Conservation (phyloP, 2,113 vertebrate genomes). For the Myanophis thanlyinensis region DNA sequence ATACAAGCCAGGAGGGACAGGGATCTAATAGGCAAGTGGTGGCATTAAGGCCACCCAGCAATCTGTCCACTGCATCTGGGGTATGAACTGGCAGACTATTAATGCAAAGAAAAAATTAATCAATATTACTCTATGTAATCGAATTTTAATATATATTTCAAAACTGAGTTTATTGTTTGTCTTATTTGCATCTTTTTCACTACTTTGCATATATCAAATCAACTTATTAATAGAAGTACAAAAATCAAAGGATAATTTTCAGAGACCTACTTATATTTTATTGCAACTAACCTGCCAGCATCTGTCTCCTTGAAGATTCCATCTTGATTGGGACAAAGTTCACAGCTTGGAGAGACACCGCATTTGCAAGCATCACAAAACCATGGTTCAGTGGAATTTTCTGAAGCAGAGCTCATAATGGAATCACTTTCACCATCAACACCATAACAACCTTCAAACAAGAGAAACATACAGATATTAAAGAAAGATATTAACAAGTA, state of each 20-base stretch:
- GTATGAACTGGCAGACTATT: background rate
- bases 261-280: background rate
- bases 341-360: slow-evolving; percentile 92
- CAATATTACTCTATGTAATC: background rate
- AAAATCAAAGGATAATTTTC: background rate
- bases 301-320: slow-evolving; percentile 99
- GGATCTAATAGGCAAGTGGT: no score
- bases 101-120: background rate
- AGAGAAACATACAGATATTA: background rate
- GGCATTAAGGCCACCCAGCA: no score
- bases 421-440: slow-evolving; percentile 98
- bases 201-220: background rate
- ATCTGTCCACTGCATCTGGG: no score
- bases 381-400: slow-evolving; percentile 98
- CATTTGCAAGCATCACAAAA: slow-evolving; percentile 99
- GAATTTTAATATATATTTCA: background rate
- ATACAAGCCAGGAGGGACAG: no score
- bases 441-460: slow-evolving; percentile 90
- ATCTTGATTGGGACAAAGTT: slow-evolving; percentile 96
- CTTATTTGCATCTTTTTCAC: background rate
- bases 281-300: slow-evolving; percentile 85
- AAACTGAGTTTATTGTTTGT: background rate
- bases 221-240: background rate
- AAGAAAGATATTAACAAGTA: background rate
- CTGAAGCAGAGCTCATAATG: slow-evolving; percentile 98